phyloP scores from a whole-genome alignment of 1,140 invertebrate genomes.

The Pseudomyrmex gracilis region DNA sequence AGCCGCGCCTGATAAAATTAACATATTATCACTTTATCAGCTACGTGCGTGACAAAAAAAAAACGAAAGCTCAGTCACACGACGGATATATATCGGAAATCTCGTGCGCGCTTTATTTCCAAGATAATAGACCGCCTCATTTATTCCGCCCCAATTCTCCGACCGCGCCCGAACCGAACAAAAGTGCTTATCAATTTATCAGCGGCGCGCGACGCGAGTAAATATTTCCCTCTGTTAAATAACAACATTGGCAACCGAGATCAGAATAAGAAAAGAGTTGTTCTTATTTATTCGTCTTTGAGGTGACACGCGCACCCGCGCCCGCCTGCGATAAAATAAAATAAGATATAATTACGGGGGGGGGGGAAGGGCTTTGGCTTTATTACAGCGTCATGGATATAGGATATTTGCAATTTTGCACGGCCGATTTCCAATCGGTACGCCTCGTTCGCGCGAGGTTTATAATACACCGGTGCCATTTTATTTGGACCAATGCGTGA shows the following conservation, averaged over 20 bases:
- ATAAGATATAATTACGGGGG: constrained; percentile 34
- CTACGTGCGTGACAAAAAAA: background rate
- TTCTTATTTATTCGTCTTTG: constrained; percentile 49
- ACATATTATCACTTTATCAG: constrained; percentile 72
- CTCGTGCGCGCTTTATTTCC: constrained; percentile 49
- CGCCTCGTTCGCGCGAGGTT: constrained; percentile 33
- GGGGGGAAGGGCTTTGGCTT: constrained; percentile 6
- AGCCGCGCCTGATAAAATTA: constrained; percentile 66
- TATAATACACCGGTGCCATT: constrained; percentile 35
- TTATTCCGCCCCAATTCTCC: constrained; percentile 71
- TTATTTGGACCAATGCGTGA: constrained; percentile 46
- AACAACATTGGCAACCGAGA: constrained; percentile 26
- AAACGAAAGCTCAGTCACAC: constrained; percentile 16
- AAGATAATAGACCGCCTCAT: constrained; percentile 64
- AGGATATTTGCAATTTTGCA: constrained; percentile 52
- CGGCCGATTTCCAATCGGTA: constrained; percentile 48
- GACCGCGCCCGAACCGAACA: constrained; percentile 31
- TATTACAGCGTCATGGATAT: constrained; percentile 35
- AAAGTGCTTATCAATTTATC: constrained; percentile 61
- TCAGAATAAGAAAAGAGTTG: constrained; percentile 40
- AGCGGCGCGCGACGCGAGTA: background rate
- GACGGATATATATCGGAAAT: constrained; percentile 44
- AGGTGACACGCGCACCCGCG: constrained; percentile 58
- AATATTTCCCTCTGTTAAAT: constrained; percentile 25
- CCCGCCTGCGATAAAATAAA: constrained; percentile 23